Evolutionary conservation across 1,140 invertebrate species (phyloP).

Genomic region (Dreissena rostriformis): DNA sequence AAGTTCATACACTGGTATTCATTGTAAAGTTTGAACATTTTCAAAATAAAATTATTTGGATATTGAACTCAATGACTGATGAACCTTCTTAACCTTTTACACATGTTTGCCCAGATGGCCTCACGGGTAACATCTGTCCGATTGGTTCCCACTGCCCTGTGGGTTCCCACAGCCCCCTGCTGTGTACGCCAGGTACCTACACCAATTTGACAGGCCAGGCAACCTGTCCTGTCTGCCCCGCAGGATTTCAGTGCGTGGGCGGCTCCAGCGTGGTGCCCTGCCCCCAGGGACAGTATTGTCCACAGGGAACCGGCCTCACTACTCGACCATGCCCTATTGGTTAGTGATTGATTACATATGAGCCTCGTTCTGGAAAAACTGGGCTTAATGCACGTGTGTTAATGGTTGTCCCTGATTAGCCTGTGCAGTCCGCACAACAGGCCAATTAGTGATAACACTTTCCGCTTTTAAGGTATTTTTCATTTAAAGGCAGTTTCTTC

Average conservation of each 20-base stretch:
- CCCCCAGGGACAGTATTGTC: slow-evolving; percentile 78
- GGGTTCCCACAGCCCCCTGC: slow-evolving; percentile 62
- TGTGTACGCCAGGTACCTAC: slow-evolving; percentile 73
- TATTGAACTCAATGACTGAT: no score
- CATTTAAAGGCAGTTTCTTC: no score
- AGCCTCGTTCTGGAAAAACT: no score
- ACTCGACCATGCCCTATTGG: slow-evolving; percentile 74
- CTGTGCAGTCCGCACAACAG: no score
- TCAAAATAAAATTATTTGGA: no score
- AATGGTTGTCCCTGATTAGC: no score
- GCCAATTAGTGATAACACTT: no score
- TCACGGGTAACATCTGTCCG: slow-evolving; percentile 77
- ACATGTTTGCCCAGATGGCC: slow-evolving; percentile 63
- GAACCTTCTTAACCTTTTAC: no score
- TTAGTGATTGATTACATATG: slow-evolving; percentile 44
- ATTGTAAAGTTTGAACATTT: no score
- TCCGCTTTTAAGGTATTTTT: no score
- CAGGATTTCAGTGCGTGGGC: slow-evolving; percentile 73
- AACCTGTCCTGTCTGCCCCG: slow-evolving; percentile 73
- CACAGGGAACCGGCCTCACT: slow-evolving; percentile 67
- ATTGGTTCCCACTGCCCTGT: slow-evolving; percentile 75
- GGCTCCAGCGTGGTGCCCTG: slow-evolving; percentile 72
- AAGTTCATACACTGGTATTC: no score
- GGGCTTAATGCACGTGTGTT: no score
- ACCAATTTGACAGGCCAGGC: slow-evolving; percentile 77